Base-by-base conservation (phyloP, 2,113 vertebrate species). In the Orthonyx spaldingii region DNA sequence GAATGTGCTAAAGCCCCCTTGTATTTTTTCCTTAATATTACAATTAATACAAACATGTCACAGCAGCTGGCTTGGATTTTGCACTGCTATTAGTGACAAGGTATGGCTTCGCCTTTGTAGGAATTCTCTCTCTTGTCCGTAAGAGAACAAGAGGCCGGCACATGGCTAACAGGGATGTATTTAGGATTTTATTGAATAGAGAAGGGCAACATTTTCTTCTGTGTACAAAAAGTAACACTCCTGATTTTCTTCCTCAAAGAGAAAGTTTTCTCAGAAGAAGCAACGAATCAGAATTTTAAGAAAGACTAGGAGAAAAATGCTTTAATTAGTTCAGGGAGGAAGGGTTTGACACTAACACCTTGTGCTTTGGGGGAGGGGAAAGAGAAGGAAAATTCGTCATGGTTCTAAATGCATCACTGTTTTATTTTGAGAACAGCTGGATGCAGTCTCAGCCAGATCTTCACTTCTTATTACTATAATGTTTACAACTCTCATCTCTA, bases 401-500 rank as follows among this genome's bases (percentile, higher is more conserved):
- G 21, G 14, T 65, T 87, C 92, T 74, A 84, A 76, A 74, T 55
- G 81, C 56, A 94, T 69, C 35, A n/a, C 32, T 86, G 30, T 74
- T 89, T 96, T 95, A 93, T 91, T 97, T 91, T 81, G 84, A 68
- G 42, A 93, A 81, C 69, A 95, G 47, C 84, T 95, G 90, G 83
- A 93, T 89, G 30, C 41, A 87, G 52, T 81, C 49, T 91, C 44
- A 81, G 66, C 26, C 71, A 66, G 37, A 78, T 74, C 74, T 87
- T 78, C 53, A 61, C 10, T 77, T 53, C 10, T 77, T 92, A 53
- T 59, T 93, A 44, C 39, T 50, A 27, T 39, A 13, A 46, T 89
- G 64, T 83, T 95, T 94, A 90, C 66, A 83, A 47, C 30, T 89
- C 13, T 55, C 57, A 44, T 24, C 27, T 93, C 37, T 68, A 78